A percentile compares a stretch with the other conserved stretches of the same genome.
These are phyloP conservation scores for Coenonympha arcania DNA, from an alignment of 2,888 invertebrate species.

Conservation along the genomic window DNA sequence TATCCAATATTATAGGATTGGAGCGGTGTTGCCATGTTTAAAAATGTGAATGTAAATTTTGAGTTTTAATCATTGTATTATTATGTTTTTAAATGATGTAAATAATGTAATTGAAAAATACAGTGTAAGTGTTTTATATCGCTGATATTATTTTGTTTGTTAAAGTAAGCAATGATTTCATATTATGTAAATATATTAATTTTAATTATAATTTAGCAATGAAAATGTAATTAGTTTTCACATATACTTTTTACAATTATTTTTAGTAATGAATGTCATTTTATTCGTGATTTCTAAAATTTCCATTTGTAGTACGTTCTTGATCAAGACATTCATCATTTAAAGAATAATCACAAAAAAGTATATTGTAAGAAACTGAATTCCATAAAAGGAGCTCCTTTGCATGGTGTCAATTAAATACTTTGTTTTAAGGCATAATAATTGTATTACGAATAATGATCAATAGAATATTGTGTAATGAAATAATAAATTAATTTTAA, in stretches of 20 bases:
- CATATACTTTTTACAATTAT: not conserved
- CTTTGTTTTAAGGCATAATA: not conserved
- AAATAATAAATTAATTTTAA: slow-evolving; percentile 3
- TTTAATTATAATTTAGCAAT: not conserved
- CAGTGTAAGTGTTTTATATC: not conserved
- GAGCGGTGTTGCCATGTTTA: slow-evolving; percentile 24
- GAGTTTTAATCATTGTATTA: slow-evolving; percentile 10
- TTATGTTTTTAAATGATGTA: slow-evolving; percentile 5
- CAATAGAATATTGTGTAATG: slow-evolving; percentile 16
- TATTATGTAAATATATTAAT: too few species aligned
- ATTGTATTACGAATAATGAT: slow-evolving; percentile 7
- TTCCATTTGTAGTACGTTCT: too few species aligned
- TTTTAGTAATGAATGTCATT: too few species aligned
- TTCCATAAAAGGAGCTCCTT: slow-evolving; percentile 13
- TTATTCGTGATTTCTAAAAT: too few species aligned
- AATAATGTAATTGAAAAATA: not conserved
- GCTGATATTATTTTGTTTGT: not conserved
- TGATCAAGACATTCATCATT: too few species aligned
- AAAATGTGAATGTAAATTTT: slow-evolving; percentile 1
- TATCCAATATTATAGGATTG: slow-evolving; percentile 5
- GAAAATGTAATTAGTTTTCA: not conserved
- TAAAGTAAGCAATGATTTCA: too few species aligned
- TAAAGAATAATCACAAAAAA: too few species aligned
- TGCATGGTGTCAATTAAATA: not conserved
- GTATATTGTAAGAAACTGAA: too few species aligned